Evolutionary conservation across 2,113 vertebrate species (phyloP).

Genomic region (Scalopus aquaticus): DNA sequence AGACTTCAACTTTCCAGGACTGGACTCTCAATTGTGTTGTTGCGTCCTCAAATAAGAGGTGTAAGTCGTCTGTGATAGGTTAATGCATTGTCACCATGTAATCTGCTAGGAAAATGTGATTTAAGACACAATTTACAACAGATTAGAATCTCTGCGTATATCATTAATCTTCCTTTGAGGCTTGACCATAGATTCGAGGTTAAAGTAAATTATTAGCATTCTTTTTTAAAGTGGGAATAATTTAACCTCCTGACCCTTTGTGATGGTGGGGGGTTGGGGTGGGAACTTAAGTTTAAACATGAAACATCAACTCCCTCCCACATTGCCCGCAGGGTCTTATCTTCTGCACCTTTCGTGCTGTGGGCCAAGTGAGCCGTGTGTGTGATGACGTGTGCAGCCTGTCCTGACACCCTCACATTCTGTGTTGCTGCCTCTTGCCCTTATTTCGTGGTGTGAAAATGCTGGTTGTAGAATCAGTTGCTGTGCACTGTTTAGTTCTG

Average conservation of each 20-base stretch:
- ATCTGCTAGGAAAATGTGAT: slow-evolving; percentile 40
- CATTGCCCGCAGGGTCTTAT: neutral
- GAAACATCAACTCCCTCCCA: neutral
- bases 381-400: too few relatives aligned
- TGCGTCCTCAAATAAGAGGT: neutral
- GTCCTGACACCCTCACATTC: fast-evolving
- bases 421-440: neutral
- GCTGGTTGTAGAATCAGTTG: neutral
- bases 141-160: slow-evolving; percentile 10
- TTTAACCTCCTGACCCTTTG: slow-evolving; percentile 5
- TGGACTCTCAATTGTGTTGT: neutral
- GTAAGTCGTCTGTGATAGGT: slow-evolving; percentile 6
- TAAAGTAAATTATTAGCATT: slow-evolving; percentile 61
- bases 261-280: neutral
- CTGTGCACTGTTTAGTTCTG: neutral
- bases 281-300: neutral
- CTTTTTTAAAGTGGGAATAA: slow-evolving; percentile 29
- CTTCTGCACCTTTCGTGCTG: neutral
- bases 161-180: slow-evolving; percentile 57
- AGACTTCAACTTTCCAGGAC: neutral
- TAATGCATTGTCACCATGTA: slow-evolving; percentile 22
- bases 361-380: neutral
- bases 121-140: slow-evolving; percentile 6
- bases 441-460: neutral
- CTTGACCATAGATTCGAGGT: slow-evolving; percentile 32